Conservation (phyloP, 2,113 vertebrate species). For the Circaetus cinerascens region DNA sequence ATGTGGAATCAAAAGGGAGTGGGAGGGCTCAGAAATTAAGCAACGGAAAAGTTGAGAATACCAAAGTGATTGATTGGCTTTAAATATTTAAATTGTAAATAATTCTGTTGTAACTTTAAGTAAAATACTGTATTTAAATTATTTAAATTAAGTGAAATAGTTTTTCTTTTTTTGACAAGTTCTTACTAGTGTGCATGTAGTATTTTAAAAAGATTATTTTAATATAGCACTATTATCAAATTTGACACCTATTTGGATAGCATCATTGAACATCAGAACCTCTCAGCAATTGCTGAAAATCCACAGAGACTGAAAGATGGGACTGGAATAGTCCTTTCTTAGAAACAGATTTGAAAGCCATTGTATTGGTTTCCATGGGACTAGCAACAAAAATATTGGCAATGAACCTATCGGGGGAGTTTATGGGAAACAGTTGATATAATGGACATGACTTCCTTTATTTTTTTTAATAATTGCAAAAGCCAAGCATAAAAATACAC, state of each 20-base stretch:
- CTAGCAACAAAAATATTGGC: slow-evolving; percentile 29
- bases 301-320: neutral
- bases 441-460: neutral
- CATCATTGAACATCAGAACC: neutral
- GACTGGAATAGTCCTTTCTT: neutral
- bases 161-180: neutral
- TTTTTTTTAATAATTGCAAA: neutral
- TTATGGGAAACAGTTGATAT: neutral
- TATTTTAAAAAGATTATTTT: neutral
- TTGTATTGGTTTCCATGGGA: slow-evolving; percentile 2
- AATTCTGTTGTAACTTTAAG: neutral
- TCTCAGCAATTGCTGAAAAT: neutral
- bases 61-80: neutral
- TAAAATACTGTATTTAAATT: neutral
- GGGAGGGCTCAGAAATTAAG: neutral
- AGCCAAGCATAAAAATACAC: neutral
- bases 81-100: neutral
- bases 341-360: neutral
- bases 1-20: neutral
- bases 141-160: neutral
- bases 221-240: neutral
- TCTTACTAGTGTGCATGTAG: neutral
- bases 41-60: neutral
- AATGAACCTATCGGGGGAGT: neutral
- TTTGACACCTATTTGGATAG: neutral